These are phyloP conservation scores for Micrastur ruficollis DNA, from an alignment of 2,797 vertebrate species.

Conservation along the genomic window DNA sequence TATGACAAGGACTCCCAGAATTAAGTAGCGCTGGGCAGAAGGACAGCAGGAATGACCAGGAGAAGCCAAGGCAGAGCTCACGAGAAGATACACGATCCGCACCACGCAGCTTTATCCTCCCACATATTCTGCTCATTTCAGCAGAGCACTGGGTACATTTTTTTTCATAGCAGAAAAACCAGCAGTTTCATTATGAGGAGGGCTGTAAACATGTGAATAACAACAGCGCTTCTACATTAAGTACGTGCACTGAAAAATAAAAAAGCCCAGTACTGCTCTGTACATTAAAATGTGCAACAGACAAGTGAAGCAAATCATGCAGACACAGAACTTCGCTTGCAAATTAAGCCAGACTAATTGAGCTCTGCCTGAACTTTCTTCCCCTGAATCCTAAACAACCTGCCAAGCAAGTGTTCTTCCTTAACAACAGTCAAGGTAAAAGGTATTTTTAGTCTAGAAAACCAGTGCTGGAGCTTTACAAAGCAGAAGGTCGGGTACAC, in stretches of 20 bases:
- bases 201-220: background rate
- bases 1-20: background rate
- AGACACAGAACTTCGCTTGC: background rate
- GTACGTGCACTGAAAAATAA: background rate
- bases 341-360: background rate
- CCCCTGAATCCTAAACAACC: conserved; percentile 23
- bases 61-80: background rate
- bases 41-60: background rate
- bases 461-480: background rate
- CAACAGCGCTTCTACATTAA: background rate
- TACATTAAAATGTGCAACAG: background rate
- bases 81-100: rapidly evolving
- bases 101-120: background rate
- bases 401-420: background rate
- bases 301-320: background rate
- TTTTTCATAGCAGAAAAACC: background rate
- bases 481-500: background rate
- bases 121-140: background rate
- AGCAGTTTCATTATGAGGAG: background rate
- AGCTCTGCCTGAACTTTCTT: conserved; percentile 16
- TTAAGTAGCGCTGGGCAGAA: background rate
- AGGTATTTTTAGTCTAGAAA: background rate
- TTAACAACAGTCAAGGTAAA: background rate
- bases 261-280: background rate
- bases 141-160: background rate